A percentile compares a stretch with the other conserved stretches of the same genome.
Conservation (phyloP, 1,140 invertebrate genomes). For the Hesperophylax magnus region DNA sequence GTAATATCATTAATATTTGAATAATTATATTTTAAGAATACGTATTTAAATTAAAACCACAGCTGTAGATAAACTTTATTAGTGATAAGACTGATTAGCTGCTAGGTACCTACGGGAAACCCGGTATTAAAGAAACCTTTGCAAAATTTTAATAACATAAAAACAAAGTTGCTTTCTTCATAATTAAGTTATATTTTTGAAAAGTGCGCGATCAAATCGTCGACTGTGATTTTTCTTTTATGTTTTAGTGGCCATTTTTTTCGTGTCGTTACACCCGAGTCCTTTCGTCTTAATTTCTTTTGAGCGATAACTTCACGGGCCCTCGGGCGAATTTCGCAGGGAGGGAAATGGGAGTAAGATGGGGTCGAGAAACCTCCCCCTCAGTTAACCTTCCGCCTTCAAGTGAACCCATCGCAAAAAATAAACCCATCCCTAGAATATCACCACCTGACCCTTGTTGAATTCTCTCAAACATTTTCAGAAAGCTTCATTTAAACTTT, state of each 20-base stretch:
- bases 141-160: too few species aligned
- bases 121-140: too few species aligned
- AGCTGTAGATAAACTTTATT: too few species aligned
- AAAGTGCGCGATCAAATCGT: constrained; percentile 15
- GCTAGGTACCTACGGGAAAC: too few species aligned
- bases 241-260: constrained; percentile 30
- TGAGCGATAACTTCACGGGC: constrained; percentile 37
- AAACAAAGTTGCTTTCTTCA: too few species aligned
- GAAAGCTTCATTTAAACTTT: too few species aligned
- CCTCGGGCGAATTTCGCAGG: constrained; percentile 30
- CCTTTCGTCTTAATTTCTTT: constrained; percentile 40
- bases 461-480: too few species aligned
- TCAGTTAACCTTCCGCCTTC: constrained; percentile 8
- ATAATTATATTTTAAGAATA: too few species aligned
- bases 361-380: constrained; percentile 1
- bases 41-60: too few species aligned
- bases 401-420: constrained; percentile 35
- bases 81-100: too few species aligned
- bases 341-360: neutral
- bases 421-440: neutral
- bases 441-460: constrained; percentile 14
- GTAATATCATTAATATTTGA: too few species aligned
- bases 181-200: too few species aligned
- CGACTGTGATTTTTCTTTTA: constrained; percentile 24
- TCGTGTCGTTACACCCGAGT: constrained; percentile 39